These are phyloP conservation scores for Oxystoma pomonae DNA, from an alignment of 2,888 invertebrate species.

Conservation along the genomic window DNA sequence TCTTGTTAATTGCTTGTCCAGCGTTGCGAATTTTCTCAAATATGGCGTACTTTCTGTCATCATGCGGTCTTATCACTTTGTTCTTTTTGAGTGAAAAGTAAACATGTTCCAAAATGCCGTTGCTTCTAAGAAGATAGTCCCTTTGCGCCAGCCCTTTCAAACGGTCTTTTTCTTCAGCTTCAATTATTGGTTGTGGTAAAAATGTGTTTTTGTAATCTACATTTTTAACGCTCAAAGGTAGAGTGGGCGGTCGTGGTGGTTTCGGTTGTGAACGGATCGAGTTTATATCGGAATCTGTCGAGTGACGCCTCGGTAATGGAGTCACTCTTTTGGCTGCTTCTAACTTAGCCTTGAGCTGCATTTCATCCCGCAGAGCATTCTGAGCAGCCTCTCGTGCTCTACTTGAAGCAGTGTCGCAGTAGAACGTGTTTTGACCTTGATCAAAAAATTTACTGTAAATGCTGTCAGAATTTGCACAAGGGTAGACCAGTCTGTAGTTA, in stretches of 20 bases:
- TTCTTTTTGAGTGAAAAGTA: slow-evolving; percentile 66
- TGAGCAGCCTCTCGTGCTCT: slow-evolving; percentile 74
- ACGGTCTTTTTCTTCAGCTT: slow-evolving; percentile 70
- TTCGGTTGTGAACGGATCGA: neutral
- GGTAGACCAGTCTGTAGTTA: slow-evolving; percentile 70
- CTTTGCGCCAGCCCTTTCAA: slow-evolving; percentile 61
- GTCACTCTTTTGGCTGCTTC: slow-evolving; percentile 55
- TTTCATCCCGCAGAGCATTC: slow-evolving; percentile 64
- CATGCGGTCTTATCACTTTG: slow-evolving; percentile 60
- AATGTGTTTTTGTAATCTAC: slow-evolving; percentile 48
- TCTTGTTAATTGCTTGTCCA: slow-evolving; percentile 28
- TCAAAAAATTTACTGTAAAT: slow-evolving; percentile 66
- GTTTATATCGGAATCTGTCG: neutral
- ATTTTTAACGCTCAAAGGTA: slow-evolving; percentile 12
- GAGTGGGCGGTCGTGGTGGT: slow-evolving; percentile 1
- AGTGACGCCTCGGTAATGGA: slow-evolving; percentile 24
- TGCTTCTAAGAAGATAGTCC: slow-evolving; percentile 65
- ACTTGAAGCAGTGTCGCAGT: slow-evolving; percentile 72
- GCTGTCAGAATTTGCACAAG: slow-evolving; percentile 55
- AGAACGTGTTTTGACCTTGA: slow-evolving; percentile 69
- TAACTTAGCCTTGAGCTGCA: slow-evolving; percentile 56
- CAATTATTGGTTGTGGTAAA: slow-evolving; percentile 62
- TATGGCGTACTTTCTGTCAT: slow-evolving; percentile 62
- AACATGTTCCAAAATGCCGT: slow-evolving; percentile 65
- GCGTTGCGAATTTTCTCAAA: slow-evolving; percentile 48